Evolutionary conservation across 2,113 vertebrate species (phyloP), one percentile per base, ranked within the genome.

Genomic region (Plestiodon gilberti): DNA sequence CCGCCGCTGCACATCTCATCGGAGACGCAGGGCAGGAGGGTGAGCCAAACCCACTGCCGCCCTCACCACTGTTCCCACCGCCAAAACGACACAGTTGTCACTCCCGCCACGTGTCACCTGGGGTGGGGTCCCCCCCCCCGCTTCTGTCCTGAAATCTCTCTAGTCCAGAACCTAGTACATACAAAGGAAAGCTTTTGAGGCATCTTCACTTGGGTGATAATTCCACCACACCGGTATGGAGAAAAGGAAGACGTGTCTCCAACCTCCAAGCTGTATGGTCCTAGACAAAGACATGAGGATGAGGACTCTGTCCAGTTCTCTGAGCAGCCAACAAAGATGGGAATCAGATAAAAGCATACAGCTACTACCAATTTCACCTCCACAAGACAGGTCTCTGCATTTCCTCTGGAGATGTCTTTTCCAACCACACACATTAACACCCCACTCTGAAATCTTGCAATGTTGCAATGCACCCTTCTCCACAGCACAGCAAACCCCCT

Each of bases 161-260:
- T 59, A 30, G 2, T 9, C 15, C 8, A 0, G 0, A 73, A 48
- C 9, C 1, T 15, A 18, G 14, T 10, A 97, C 98, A 95, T 94
- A 98, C 98, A 0, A 98, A 97, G 35, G 55, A 92, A 22, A 95
- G 48, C 3, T 20, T 90, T 87, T 84, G 59, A 23, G 95, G 65
- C 85, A 61, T 93, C 89, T 95, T 97, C 30, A 98, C 96, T 88
- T 98, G 96, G 0, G 93, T 97, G 77, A 96, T 93, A 55, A 95
- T 59, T 17, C 98, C 98, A 0, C 97, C 97, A 0, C 75, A 38
- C 83, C 90, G 13, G 93, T 98, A 98, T 2, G 87, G 61, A 0
- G 96, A 97, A 90, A 98, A 98, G 59, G 89, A 75, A 25, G 96
- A 96, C 22, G 98, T 99, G 93, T 99, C 96, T 3, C 95, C 81